Base-by-base conservation (phyloP, 2,888 invertebrate genomes). In the Lepidocyrtinus sp. region DNA sequence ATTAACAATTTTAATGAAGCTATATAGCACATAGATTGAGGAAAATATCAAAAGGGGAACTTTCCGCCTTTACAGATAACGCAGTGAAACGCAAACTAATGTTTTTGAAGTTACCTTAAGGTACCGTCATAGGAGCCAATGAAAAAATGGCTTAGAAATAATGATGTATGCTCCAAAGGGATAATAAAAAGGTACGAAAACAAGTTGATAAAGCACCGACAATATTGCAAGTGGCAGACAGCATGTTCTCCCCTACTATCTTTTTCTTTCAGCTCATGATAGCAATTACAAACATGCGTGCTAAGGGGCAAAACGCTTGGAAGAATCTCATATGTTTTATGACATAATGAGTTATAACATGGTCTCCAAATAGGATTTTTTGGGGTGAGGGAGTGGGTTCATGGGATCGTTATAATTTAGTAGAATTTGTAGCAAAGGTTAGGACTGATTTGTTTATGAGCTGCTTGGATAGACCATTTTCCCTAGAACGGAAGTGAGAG, bases 401-500 rank as follows among this genome's bases (percentile, higher is more conserved):
- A 62, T 65, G 77, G 73, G 78, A 73, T 79, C 78, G 73, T 73
- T 79, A 73, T 79, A 79, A 79, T 79, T 79, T 79, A 79, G 73
- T 73, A 63, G 78, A 73, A 79, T 79, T 79, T 79, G 78, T 79
- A 73, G 78, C 69, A 79, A 73, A 79, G 78, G 73, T 79, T 73
- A 79, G 63, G 69, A 69, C 78, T 73, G 78, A 79, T 79, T 79
- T 79, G 78, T 79, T 79, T 79, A 79, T 79, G 78, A 79, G 69
- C 73, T 46, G 67, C n/a, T 25, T 24, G 50, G 72, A 67, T 68
- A 21, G 65, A 72, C 67, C 7, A 26, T 26, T 72, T 36, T 65
- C 17, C n/a, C 17, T n/a, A 7, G 55, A 15, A 55, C 55, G 55
- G 55, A 55, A 55, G 55, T 55, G 55, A n/a, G 55, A 55, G 55